Conservation (phyloP, 2,797 vertebrate genomes). For the Galaxias olidus region DNA sequence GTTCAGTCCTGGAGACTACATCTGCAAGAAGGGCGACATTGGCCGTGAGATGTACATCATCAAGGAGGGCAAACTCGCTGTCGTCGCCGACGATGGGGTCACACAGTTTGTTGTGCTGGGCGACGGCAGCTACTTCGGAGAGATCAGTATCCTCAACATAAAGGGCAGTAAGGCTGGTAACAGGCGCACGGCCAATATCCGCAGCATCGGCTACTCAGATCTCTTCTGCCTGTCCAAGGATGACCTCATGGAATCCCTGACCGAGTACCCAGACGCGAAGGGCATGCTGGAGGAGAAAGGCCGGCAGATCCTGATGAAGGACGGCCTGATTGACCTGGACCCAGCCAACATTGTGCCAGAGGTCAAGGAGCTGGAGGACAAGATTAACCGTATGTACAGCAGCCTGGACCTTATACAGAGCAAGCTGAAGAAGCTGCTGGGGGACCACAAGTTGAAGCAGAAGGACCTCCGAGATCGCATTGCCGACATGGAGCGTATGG, state of each 20-base stretch:
- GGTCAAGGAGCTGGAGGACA: constrained; percentile 86
- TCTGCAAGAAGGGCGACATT: constrained; percentile 97
- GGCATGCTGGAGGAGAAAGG: constrained; percentile 95
- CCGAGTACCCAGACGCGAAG: constrained; percentile 96
- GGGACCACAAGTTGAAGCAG: constrained; percentile 78
- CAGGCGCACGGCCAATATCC: constrained; percentile 94
- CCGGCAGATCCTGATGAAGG: constrained; percentile 93
- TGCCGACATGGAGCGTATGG: constrained; percentile 76
- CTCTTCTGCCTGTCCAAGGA: constrained; percentile 97
- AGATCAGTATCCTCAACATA: constrained; percentile 97
- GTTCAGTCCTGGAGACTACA: constrained; percentile 96
- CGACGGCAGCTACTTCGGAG: constrained; percentile 96
- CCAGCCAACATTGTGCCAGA: constrained; percentile 84
- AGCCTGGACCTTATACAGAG: constrained; percentile 83
- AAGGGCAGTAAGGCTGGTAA: constrained; percentile 98
- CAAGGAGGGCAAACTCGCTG: constrained; percentile 95
- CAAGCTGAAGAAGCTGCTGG: constrained; percentile 86
- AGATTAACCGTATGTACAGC: constrained; percentile 81
- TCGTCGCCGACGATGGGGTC: constrained; percentile 94
- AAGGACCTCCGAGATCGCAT: constrained; percentile 82
- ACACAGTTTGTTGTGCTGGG: constrained; percentile 94
- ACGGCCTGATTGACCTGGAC: constrained; percentile 87
- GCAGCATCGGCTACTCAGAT: constrained; percentile 95
- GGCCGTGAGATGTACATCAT: constrained; percentile 99
- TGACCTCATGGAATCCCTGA: constrained; percentile 94